Evolutionary conservation across 2,113 vertebrate species (phyloP).

Genomic region (Gnathonemus echidnorhynchus): DNA sequence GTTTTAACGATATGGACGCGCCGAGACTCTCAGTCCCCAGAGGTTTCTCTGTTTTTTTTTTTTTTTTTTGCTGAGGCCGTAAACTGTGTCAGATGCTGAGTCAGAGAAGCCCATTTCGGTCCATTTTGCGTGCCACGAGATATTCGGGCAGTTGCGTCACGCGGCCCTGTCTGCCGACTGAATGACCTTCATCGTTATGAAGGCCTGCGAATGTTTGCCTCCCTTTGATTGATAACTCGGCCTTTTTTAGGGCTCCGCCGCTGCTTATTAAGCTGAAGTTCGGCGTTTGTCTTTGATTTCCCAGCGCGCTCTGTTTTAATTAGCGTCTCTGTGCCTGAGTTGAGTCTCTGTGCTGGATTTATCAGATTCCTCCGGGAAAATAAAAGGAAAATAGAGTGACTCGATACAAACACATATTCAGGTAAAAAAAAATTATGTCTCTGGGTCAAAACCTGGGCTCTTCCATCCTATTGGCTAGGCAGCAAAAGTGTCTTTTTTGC

Average conservation of each 20-base stretch:
- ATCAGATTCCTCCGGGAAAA: not conserved
- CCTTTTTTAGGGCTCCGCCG: not conserved
- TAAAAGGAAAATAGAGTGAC: conserved; percentile 3
- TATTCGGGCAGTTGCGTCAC: not conserved
- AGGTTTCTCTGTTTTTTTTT: conserved; percentile 37
- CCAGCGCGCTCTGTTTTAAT: conserved; percentile 4
- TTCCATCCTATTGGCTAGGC: not conserved
- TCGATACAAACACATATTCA: not conserved
- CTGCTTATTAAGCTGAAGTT: not conserved
- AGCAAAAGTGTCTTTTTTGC: not conserved
- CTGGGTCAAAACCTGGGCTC: not conserved
- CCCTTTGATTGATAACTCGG: not conserved
- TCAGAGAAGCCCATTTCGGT: conserved; percentile 33
- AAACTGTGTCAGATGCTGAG: conserved; percentile 45
- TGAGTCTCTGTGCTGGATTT: not conserved
- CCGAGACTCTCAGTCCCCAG: conserved; percentile 39
- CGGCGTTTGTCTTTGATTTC: not conserved
- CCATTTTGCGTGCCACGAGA: too few relatives aligned
- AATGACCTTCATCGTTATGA: conserved; percentile 8
- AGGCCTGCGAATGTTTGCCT: not conserved
- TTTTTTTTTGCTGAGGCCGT: conserved; percentile 49
- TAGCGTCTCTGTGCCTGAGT: conserved; percentile 1
- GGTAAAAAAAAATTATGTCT: not conserved
- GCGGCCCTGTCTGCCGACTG: not conserved
- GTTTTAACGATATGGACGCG: conserved; percentile 56